phyloP scores from a whole-genome alignment of 2,113 vertebrate species.

The Pedionomus torquatus region DNA sequence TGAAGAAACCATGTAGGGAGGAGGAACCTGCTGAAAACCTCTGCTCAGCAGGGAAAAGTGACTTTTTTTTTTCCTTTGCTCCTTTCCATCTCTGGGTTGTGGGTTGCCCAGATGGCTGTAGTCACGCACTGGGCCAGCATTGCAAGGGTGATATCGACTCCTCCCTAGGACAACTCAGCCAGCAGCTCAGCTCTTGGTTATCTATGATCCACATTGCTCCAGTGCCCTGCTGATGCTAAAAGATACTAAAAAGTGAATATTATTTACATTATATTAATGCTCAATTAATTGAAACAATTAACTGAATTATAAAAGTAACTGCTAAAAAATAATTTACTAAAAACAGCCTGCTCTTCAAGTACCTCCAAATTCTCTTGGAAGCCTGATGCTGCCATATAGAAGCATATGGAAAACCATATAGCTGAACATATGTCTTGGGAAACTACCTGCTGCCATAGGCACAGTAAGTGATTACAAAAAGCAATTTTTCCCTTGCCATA shows the following conservation, averaged over 20 bases:
- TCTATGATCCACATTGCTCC: neutral
- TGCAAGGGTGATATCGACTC: neutral
- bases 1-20: neutral
- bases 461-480: neutral
- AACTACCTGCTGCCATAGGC: neutral
- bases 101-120: neutral
- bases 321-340: neutral
- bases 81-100: neutral
- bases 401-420: neutral
- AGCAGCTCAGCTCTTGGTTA: neutral
- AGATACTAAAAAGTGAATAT: neutral
- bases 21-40: neutral
- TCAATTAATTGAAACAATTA: neutral
- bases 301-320: neutral
- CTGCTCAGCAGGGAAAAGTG: neutral
- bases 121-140: neutral
- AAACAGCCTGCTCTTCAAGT: neutral
- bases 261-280: neutral
- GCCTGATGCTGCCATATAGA: neutral
- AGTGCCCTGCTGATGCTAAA: neutral
- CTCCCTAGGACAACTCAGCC: neutral
- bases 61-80: neutral
- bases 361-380: neutral
- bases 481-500: conserved; percentile 5
- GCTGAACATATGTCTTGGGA: neutral